Evolutionary conservation across 2,888 invertebrate genomes (phyloP).

Genomic region (Acanthosoma haemorrhoidale): DNA sequence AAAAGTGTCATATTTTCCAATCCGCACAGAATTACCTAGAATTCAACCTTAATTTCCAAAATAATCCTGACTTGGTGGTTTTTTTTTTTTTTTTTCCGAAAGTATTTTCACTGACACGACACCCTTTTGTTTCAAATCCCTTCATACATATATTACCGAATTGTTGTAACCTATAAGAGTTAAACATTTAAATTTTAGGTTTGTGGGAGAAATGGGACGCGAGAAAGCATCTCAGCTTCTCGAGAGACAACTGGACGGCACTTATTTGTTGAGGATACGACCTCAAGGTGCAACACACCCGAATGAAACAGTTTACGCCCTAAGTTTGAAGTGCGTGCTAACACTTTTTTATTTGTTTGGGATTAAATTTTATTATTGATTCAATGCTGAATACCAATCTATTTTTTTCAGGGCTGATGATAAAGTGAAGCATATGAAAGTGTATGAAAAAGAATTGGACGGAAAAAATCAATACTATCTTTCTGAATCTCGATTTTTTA

Average conservation of each 20-base stretch:
- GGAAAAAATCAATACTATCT: conserved; percentile 70
- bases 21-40: too few relatives aligned
- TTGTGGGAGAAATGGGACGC: conserved; percentile 82
- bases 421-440: conserved; percentile 85
- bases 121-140: not conserved
- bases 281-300: conserved; percentile 60
- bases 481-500: conserved; percentile 85
- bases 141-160: too few relatives aligned
- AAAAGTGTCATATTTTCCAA: too few relatives aligned
- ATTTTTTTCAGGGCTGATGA: conserved; percentile 67
- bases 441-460: conserved; percentile 69
- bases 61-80: not conserved
- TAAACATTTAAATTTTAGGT: conserved; percentile 52
- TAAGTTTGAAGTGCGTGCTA: conserved; percentile 63
- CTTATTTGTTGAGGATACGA: conserved; percentile 76
- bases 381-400: not conserved
- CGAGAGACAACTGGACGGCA: conserved; percentile 73
- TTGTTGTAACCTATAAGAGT: not conserved
- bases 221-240: conserved; percentile 68
- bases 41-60: too few relatives aligned
- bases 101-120: not conserved
- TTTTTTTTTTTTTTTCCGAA: not conserved
- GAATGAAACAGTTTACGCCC: conserved; percentile 68
- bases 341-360: not conserved
- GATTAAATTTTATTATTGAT: not conserved